Percentiles rank a stretch among this genome's conserved stretches.
These are phyloP conservation scores for Trematocara variabile DNA, from an alignment of 2,113 vertebrate genomes.

Conservation along the genomic window DNA sequence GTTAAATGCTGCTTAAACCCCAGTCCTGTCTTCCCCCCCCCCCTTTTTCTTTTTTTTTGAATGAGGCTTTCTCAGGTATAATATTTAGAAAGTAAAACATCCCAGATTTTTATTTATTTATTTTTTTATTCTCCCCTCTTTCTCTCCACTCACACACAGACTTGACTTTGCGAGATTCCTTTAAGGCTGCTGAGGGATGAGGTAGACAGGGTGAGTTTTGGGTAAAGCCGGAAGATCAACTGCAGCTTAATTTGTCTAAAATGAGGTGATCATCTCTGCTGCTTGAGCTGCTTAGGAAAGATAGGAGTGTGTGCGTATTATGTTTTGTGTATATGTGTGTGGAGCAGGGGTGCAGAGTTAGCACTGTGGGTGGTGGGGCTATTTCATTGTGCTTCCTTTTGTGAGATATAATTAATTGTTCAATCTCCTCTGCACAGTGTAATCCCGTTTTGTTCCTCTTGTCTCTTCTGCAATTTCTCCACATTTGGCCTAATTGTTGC, in stretches of 20 bases:
- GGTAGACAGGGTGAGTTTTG: neutral
- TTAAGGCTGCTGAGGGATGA: neutral
- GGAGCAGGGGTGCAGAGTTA: neutral
- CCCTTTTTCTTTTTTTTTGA: neutral
- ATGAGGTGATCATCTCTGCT: conserved; percentile 24
- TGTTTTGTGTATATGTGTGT: neutral
- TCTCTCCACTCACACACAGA: neutral
- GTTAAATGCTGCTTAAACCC: neutral
- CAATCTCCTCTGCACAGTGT: conserved; percentile 48
- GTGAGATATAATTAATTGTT: conserved; percentile 58
- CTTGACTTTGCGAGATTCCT: neutral
- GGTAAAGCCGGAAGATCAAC: conserved; percentile 11
- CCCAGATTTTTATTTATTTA: neutral
- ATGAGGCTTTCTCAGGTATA: neutral
- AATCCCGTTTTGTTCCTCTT: conserved; percentile 45
- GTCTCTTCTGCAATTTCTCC: conserved; percentile 45
- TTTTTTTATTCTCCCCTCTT: neutral
- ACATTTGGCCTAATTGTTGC: conserved; percentile 59
- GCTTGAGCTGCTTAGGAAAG: conserved; percentile 33
- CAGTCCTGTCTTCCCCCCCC: neutral
- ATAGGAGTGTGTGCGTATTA: neutral
- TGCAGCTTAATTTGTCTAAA: conserved; percentile 31
- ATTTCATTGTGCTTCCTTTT: conserved; percentile 55
- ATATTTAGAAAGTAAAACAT: neutral
- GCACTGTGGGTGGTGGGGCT: conserved; percentile 1